Evolutionary conservation across 2,113 vertebrate genomes (phyloP).

Genomic region (Chaenocephalus aceratus): DNA sequence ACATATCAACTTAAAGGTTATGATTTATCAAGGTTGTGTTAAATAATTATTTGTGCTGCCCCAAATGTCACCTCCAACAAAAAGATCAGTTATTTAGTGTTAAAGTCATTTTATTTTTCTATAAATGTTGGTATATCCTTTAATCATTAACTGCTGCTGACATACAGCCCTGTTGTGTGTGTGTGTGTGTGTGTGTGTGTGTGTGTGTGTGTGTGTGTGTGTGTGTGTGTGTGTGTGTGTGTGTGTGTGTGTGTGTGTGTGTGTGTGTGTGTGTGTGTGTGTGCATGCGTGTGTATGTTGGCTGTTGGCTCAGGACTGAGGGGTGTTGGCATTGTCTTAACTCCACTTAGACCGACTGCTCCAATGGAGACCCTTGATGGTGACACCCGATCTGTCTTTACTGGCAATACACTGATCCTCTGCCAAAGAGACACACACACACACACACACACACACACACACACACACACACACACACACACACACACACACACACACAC

Average conservation of each 20-base stretch:
- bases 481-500: slow-evolving; percentile 28
- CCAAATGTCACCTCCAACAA: too few species aligned
- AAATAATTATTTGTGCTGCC: too few species aligned
- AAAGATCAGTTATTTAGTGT: too few species aligned
- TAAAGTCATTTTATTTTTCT: not conserved
- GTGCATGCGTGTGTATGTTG: not conserved
- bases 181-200: too few species aligned
- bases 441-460: slow-evolving; percentile 5
- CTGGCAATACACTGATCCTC: slow-evolving; percentile 8
- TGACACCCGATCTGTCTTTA: slow-evolving; percentile 14
- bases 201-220: not conserved
- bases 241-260: not conserved
- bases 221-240: not conserved
- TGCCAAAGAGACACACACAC: slow-evolving; percentile 36
- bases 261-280: not conserved
- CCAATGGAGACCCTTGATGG: slow-evolving; percentile 26
- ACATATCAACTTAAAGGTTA: not conserved
- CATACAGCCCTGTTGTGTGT: not conserved
- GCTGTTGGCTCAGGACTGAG: not conserved
- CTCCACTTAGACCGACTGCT: slow-evolving; percentile 18
- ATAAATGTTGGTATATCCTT: not conserved
- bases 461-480: not conserved
- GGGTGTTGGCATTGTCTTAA: slow-evolving; percentile 14
- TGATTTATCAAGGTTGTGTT: not conserved
- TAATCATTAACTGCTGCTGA: not conserved